Base-by-base conservation (phyloP, 1,140 invertebrate species). In the Lutraria rhynchaena region DNA sequence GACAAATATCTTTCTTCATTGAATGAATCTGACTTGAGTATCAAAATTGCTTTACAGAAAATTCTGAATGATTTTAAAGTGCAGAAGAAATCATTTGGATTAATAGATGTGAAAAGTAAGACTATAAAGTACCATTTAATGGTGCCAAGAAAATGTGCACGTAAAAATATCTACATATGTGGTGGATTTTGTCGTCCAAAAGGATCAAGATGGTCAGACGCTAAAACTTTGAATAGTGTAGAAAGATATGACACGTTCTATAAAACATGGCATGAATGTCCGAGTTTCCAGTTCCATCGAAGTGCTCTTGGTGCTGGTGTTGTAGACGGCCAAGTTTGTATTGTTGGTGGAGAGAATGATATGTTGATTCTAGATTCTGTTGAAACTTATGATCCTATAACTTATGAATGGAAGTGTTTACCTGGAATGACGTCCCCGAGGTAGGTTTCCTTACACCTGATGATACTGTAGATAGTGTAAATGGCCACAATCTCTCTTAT, bases 311-410 rank as follows among this genome's bases (percentile, higher is more conserved):
- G 86, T 1, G 67, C 80, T 19, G 84, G 84, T 3, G 75, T 85
- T 0, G 29, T 89, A 1, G 71, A 89, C 55, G 82, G 84, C 4
- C 67, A 75, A 44, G 81, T 89, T 33, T 87, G 87, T 63, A 87
- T 87, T 15, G 82, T 87, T 29, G 88, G 88, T 53, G 88, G 88
- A 1, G 97, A 98, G 90, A 95, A 83, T 83, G 87, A 97, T 78
- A 96, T 96, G 11, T 95, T 96, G 88, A 98, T 98, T 85, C 94
- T 97, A 29, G 96, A 96, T 17, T 97, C 96, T 89, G 96, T 96
- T 9, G 97, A 98, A 92, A 95, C 90, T 49, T 97, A 96, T 86
- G 95, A 97, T 93, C 96, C 96, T 37, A 94, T 95, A 67, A 95
- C 95, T 85, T 92, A 94, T 75, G 82, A 86, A 17, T 94, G 94